Evolutionary conservation across 92 coral and sea anemone species (phyloP), one percentile per base, ranked within the genome.

Genomic region (Muricea muricata): DNA sequence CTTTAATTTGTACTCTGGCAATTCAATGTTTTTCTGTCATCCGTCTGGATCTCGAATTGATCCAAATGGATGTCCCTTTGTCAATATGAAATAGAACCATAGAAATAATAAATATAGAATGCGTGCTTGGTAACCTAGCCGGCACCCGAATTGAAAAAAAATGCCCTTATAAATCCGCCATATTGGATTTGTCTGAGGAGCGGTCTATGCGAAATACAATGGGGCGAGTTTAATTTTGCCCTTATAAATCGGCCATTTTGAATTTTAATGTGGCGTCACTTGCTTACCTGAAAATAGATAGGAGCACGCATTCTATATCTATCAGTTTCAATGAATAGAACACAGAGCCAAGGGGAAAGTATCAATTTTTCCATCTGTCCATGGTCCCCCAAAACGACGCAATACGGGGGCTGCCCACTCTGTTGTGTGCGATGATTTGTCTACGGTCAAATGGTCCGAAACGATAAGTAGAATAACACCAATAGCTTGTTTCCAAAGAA

Each of bases 61-160:
- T 35, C 75, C 85, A 65, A 81, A 81, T 20, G 85, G 85, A 65
- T 81, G 85, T 33, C 61, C 85, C 23, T 37, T 81, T 39, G 85
- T 65, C 37, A 81, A 9, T 0, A 81, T 69, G 55, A 63, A 81
- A 68, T 63, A n/a, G n/a, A n/a, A n/a, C n/a, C n/a, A n/a, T n/a
- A n/a, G n/a, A n/a, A n/a, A n/a, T n/a, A n/a, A n/a, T n/a, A n/a
- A n/a, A n/a, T n/a, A n/a, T n/a, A n/a, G n/a, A n/a, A n/a, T n/a
- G n/a, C n/a, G n/a, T n/a, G n/a, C n/a, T n/a, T n/a, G n/a, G n/a
- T n/a, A n/a, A n/a, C n/a, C n/a, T n/a, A n/a, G n/a, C n/a, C n/a
- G n/a, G n/a, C n/a, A n/a, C n/a, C n/a, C n/a, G n/a, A n/a, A n/a
- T n/a, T n/a, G n/a, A n/a, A n/a, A n/a, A n/a, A n/a, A n/a, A n/a